Evolutionary conservation across 2,113 vertebrate genomes (phyloP).

Genomic region (Pedetes capensis): DNA sequence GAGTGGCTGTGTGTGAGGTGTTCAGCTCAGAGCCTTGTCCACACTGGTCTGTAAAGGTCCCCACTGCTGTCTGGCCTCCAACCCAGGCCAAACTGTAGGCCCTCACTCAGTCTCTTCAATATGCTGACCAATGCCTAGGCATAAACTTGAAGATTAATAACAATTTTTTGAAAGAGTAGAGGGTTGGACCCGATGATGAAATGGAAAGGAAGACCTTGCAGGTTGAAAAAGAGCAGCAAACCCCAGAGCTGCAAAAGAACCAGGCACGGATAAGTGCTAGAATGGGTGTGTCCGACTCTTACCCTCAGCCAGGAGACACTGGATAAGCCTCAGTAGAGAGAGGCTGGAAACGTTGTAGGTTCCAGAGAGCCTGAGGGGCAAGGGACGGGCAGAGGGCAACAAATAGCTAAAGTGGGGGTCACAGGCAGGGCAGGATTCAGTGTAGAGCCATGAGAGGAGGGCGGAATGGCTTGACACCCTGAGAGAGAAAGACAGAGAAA

Average conservation of each 20-base stretch:
- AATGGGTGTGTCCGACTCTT: accelerated
- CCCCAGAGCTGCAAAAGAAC: accelerated
- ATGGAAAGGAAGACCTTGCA: not conserved
- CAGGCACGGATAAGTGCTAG: too few species aligned
- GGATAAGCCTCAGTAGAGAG: not conserved
- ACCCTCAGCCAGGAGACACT: not conserved
- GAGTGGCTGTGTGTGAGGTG: accelerated
- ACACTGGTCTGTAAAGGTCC: too few species aligned
- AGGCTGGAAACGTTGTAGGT: not conserved
- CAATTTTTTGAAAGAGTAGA: not conserved
- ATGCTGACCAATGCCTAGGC: not conserved
- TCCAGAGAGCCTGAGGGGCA: not conserved
- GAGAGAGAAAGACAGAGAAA: not conserved
- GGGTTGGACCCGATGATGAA: not conserved
- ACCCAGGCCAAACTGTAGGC: not conserved
- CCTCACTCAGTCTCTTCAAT: not conserved
- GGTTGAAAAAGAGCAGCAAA: not conserved
- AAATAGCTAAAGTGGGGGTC: not conserved
- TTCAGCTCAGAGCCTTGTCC: not conserved
- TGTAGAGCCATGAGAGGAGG: not conserved
- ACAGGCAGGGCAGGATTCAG: not conserved
- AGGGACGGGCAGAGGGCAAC: not conserved
- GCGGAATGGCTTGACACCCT: not conserved
- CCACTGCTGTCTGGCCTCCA: too few species aligned
- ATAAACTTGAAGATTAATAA: not conserved